Conservation (phyloP, 2,888 invertebrate genomes). For the Ommatoiulus sabulosus region DNA sequence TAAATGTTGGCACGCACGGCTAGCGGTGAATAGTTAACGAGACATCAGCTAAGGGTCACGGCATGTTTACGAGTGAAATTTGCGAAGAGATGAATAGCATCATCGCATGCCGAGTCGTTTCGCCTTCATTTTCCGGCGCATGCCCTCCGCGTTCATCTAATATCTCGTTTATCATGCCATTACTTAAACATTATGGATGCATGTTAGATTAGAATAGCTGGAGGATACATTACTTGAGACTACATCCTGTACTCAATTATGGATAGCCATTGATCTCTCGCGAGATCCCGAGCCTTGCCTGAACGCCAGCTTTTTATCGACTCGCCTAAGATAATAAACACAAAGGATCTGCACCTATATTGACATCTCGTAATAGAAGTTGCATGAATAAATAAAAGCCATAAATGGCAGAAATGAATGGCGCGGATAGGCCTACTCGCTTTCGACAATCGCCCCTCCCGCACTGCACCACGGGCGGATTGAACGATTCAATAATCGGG, state of each 20-base stretch:
- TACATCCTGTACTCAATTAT: slow-evolving; percentile 34
- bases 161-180: slow-evolving; percentile 27
- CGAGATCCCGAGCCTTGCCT: background rate
- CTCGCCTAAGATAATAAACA: slow-evolving; percentile 34
- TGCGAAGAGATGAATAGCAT: background rate
- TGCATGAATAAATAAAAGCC: slow-evolving; percentile 28
- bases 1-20: background rate
- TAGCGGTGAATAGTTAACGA: background rate
- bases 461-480: background rate
- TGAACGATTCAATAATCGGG: background rate
- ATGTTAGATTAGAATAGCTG: slow-evolving; percentile 34
- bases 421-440: background rate
- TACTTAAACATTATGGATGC: slow-evolving; percentile 23
- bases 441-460: background rate
- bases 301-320: slow-evolving; percentile 20
- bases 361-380: slow-evolving; percentile 14
- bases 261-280: slow-evolving; percentile 34
- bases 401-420: slow-evolving; percentile 28
- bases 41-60: background rate
- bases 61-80: background rate
- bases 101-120: background rate
- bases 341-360: slow-evolving; percentile 27
- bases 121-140: slow-evolving; percentile 14
- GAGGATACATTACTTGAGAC: slow-evolving; percentile 28
- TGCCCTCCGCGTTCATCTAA: slow-evolving; percentile 14